A percentile compares a stretch with the other conserved stretches of the same genome.
phyloP scores from a whole-genome alignment of 1,140 invertebrate species.

The Drosophila auraria region DNA sequence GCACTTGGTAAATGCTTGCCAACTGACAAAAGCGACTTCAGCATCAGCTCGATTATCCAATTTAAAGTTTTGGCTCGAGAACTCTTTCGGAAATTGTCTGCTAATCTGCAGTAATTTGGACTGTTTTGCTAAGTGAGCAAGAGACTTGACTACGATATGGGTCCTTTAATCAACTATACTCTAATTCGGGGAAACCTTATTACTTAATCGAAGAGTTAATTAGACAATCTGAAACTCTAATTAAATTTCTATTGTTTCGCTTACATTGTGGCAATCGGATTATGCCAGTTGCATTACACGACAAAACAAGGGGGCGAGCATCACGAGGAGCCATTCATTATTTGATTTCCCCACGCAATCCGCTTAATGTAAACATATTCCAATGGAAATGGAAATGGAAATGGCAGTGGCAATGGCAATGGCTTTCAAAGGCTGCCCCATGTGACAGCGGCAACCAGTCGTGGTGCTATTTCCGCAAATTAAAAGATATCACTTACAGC shows the following conservation, averaged over 20 bases:
- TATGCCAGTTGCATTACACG: conserved; percentile 26
- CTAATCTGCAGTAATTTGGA: conserved; percentile 30
- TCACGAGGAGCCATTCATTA: conserved; percentile 35
- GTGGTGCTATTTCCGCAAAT: conserved; percentile 68
- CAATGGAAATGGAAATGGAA: conserved; percentile 14
- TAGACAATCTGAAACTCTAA: conserved; percentile 38
- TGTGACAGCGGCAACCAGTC: conserved; percentile 39
- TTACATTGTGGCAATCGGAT: conserved; percentile 33
- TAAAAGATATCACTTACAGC: conserved; percentile 80
- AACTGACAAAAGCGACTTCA: conserved; percentile 63
- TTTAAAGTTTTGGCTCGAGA: conserved; percentile 48
- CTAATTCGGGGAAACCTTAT: not conserved
- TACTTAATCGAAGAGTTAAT: conserved; percentile 30
- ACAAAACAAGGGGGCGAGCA: conserved; percentile 12
- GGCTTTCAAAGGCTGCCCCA: conserved; percentile 27
- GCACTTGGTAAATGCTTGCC: conserved; percentile 71
- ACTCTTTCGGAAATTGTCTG: conserved; percentile 25
- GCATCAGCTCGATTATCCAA: conserved; percentile 61
- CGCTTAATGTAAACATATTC: conserved; percentile 44
- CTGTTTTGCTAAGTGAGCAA: conserved; percentile 1
- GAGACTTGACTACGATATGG: not conserved
- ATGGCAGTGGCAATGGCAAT: conserved; percentile 11
- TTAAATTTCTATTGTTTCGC: conserved; percentile 35
- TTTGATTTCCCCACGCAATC: conserved; percentile 31
- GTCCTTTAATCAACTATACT: too few relatives aligned